Evolutionary conservation across 1,140 invertebrate genomes (phyloP).

Genomic region (Zaprionus ghesquierei): DNA sequence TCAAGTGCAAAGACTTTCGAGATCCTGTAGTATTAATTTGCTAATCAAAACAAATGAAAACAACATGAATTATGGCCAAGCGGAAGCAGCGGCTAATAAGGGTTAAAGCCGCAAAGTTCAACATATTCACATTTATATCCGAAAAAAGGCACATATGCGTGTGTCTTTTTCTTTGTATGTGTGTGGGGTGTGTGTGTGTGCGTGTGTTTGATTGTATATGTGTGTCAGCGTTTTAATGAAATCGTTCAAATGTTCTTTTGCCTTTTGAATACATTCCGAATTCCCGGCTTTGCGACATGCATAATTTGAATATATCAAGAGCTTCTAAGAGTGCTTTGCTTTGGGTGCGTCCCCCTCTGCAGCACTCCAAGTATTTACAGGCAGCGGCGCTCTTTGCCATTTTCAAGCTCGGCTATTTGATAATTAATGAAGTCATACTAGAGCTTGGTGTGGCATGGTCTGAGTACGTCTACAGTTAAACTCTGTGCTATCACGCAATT

Average conservation of each 20-base stretch:
- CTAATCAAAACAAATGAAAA: conserved; percentile 81
- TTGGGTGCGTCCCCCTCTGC: conserved; percentile 5
- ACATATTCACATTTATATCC: conserved; percentile 49
- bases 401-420: conserved; percentile 62
- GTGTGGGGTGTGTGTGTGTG: background rate
- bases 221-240: conserved; percentile 62
- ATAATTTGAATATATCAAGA: conserved; percentile 70
- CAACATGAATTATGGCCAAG: conserved; percentile 69
- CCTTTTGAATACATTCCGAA: background rate
- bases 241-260: conserved; percentile 64
- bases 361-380: conserved; percentile 47
- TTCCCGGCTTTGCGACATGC: conserved; percentile 33
- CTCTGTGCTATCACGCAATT: conserved; percentile 77
- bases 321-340: conserved; percentile 19
- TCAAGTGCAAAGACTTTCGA: conserved; percentile 12
- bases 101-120: conserved; percentile 69
- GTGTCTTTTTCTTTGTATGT: too few species aligned
- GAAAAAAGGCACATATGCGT: conserved; percentile 34
- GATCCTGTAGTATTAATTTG: conserved; percentile 58
- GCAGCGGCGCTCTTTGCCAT: conserved; percentile 44
- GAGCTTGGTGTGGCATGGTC: background rate
- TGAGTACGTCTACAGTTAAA: conserved; percentile 68
- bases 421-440: conserved; percentile 78
- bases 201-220: background rate
- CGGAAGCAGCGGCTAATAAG: conserved; percentile 61